Evolutionary conservation across 2,888 invertebrate species (phyloP).

Genomic region (Xylocampa areola): DNA sequence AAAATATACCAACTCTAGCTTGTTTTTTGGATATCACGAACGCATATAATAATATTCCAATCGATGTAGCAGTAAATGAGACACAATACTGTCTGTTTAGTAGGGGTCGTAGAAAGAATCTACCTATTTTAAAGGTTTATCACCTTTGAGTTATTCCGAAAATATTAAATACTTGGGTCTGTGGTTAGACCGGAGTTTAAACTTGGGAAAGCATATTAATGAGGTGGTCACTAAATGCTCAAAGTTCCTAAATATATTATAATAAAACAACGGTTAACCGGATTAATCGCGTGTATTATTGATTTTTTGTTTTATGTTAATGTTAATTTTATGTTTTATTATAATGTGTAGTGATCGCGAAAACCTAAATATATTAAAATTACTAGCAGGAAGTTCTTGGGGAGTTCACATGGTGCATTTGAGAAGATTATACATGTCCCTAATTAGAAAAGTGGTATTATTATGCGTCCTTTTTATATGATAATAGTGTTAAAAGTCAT

Average conservation of each 20-base stretch:
- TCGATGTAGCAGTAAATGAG: background rate
- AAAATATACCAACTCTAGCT: background rate
- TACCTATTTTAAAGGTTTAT: constrained; percentile 1
- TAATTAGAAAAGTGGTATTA: constrained; percentile 6
- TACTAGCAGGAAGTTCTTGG: constrained; percentile 1
- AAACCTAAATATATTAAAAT: constrained; percentile 1
- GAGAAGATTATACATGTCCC: background rate
- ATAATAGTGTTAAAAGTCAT: background rate
- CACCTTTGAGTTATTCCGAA: background rate
- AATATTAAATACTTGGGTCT: background rate
- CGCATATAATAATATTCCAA: background rate
- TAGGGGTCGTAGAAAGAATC: background rate
- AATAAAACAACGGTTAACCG: no score
- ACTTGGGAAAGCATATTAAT: constrained; percentile 7
- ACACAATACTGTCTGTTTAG: background rate
- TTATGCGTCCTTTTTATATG: constrained; percentile 1
- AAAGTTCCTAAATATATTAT: no score
- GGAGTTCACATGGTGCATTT: background rate
- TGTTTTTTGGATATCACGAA: background rate
- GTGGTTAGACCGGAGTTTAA: constrained; percentile 1
- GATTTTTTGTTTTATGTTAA: no score
- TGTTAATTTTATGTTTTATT: no score
- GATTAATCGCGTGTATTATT: no score
- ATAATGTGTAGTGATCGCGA: no score
- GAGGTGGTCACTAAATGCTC: constrained; percentile 1